phyloP scores from a whole-genome alignment of 2,113 vertebrate species.

The Nicator chloris region DNA sequence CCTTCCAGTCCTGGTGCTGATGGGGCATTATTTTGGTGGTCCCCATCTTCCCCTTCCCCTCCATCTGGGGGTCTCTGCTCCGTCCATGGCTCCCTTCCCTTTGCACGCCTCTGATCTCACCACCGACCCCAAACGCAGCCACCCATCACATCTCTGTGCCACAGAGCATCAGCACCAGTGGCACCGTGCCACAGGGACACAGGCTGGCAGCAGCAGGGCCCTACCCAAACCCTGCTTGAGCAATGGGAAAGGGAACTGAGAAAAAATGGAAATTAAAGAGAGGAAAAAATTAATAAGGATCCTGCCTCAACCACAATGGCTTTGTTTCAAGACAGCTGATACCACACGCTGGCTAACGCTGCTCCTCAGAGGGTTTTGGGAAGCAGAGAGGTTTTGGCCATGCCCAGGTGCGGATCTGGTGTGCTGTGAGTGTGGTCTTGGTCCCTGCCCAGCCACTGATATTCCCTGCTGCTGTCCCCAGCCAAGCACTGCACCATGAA shows the following conservation, averaged over 20 bases:
- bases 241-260: not conserved
- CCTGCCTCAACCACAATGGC: slow-evolving; percentile 23
- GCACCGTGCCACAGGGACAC: not conserved
- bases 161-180: accelerated
- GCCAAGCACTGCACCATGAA: not conserved
- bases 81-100: not conserved
- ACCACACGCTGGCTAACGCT: not conserved
- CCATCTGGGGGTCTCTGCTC: not conserved
- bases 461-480: not conserved
- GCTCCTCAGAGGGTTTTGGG: not conserved
- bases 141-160: not conserved
- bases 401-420: not conserved
- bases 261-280: slow-evolving; percentile 35
- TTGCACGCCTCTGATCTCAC: not conserved
- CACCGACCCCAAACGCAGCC: not conserved
- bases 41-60: not conserved
- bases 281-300: slow-evolving; percentile 53
- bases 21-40: not conserved
- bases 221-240: not conserved
- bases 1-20: accelerated
- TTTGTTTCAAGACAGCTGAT: slow-evolving; percentile 41
- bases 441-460: not conserved
- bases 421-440: not conserved
- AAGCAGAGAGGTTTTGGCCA: slow-evolving; percentile 22
- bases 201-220: not conserved